Conservation (phyloP, 2,113 vertebrate genomes). For the Lipophrys pholis region DNA sequence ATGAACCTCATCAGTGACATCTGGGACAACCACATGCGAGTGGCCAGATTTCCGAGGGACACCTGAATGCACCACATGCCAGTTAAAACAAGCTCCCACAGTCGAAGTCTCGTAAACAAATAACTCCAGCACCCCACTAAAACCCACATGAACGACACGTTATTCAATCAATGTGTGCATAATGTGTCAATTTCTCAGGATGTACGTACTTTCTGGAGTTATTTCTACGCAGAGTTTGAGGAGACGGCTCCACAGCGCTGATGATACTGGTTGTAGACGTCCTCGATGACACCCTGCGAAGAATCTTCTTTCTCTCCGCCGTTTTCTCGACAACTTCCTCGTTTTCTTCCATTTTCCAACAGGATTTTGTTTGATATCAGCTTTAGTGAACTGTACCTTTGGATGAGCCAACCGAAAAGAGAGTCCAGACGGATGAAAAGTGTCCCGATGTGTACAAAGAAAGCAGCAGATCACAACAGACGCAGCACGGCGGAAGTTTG, state of each 20-base stretch:
- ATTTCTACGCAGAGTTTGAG: constrained; percentile 54
- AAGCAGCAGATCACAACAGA: constrained; percentile 52
- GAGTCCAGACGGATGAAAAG: neutral
- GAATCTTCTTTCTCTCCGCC: constrained; percentile 45
- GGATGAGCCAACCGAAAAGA: neutral
- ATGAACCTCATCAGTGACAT: no score
- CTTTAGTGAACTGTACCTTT: neutral
- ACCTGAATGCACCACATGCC: constrained; percentile 62
- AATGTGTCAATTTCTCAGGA: no score
- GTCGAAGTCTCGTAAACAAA: neutral
- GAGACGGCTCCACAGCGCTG: constrained; percentile 56
- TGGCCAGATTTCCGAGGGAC: constrained; percentile 18
- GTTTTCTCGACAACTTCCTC: constrained; percentile 46
- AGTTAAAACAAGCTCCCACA: constrained; percentile 27
- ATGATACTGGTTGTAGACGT: constrained; percentile 55
- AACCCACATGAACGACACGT: no score
- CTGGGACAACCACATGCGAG: no score
- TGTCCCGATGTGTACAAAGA: constrained; percentile 49
- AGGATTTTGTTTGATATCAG: neutral
- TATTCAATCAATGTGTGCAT: no score
- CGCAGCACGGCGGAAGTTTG: constrained; percentile 76
- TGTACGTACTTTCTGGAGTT: constrained; percentile 70
- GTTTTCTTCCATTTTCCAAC: constrained; percentile 66
- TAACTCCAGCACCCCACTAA: no score
- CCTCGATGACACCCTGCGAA: constrained; percentile 69